Base-by-base conservation (phyloP, 2,113 vertebrate species). In the Alexandromys fortis region DNA sequence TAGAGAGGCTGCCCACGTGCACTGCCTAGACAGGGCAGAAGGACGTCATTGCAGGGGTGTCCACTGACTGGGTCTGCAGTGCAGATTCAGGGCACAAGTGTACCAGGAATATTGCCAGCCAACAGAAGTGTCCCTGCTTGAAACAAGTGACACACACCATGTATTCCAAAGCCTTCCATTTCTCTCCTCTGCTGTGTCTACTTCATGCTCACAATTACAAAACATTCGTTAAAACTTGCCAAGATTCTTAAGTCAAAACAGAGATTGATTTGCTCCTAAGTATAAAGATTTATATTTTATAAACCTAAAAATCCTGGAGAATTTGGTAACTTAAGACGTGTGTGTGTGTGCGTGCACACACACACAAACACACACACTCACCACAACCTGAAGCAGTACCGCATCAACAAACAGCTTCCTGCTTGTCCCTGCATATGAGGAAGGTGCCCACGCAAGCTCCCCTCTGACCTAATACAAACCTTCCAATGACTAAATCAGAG, bases 191-290 rank as follows among this genome's bases (percentile, higher is more conserved):
- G 22, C 49, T 35, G 6, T 63, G 26, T 81, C 72, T 26, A 52
- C 45, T 42, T 78, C 67, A 22, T n/a, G 55, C 42, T 47, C 70
- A 75, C 3, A 63, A 79, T 86, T 90, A 28, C 35, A 83, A 92
- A 94, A 76, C n/a, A 79, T 63, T 76, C 90, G 81, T 58, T 94
- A 94, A 92, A 95, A n/a, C 30, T 63, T 94, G 77, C 81, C 76
- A 87, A 87, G 21, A 76, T 72, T 79, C 68, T 87, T 87, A 92
- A 91, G 88, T 77, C 68, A 94, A 63, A 78, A 16, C 28, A 75
- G n/a, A 90, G 52, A 77, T 35, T 92, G 70, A 92, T 82, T 81
- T 73, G 47, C 88, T 86, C 82, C 61, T 75, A 30, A 88, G 21
- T 47, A 3, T 79, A 42, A 67, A 33, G 5, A 10, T 14, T 49